phyloP scores from a whole-genome alignment of 1,140 invertebrate species.

The Nasonia vitripennis region DNA sequence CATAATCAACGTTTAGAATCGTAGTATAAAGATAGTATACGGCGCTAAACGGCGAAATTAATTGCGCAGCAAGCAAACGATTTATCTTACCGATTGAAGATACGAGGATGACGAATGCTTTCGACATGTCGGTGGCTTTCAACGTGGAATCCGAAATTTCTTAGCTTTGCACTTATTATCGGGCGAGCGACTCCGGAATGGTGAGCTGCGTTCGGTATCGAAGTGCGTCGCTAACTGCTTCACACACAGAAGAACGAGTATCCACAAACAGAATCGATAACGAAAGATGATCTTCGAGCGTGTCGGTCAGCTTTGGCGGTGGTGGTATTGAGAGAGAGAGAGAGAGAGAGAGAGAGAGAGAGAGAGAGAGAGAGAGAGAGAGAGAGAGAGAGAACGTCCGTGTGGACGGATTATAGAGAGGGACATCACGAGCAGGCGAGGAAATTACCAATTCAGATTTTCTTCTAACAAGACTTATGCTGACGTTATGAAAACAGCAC shows the following conservation, averaged over 20 bases:
- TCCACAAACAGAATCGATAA: constrained; percentile 2
- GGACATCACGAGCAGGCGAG: not conserved
- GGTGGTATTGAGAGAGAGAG: not conserved
- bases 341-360: too few species aligned
- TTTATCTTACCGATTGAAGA: constrained; percentile 25
- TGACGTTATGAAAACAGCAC: not conserved
- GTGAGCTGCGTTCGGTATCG: not conserved
- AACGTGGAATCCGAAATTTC: not conserved
- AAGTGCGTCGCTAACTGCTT: constrained; percentile 20
- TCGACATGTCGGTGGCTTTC: constrained; percentile 6
- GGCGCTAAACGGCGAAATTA: not conserved
- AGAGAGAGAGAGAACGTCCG: not conserved
- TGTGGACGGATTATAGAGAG: not conserved
- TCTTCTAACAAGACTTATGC: not conserved
- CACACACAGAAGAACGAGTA: constrained; percentile 13
- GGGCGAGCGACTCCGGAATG: not conserved
- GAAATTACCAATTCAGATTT: constrained; percentile 46
- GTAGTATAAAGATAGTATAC: not conserved
- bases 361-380: too few species aligned
- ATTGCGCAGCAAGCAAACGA: not conserved
- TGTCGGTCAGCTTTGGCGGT: not conserved
- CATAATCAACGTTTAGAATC: not conserved
- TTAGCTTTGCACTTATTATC: not conserved
- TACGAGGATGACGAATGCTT: constrained; percentile 6
- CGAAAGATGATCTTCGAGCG: constrained; percentile 14